Evolutionary conservation across 1,140 invertebrate species (phyloP).

Genomic region (Leptonema lineaticorne): DNA sequence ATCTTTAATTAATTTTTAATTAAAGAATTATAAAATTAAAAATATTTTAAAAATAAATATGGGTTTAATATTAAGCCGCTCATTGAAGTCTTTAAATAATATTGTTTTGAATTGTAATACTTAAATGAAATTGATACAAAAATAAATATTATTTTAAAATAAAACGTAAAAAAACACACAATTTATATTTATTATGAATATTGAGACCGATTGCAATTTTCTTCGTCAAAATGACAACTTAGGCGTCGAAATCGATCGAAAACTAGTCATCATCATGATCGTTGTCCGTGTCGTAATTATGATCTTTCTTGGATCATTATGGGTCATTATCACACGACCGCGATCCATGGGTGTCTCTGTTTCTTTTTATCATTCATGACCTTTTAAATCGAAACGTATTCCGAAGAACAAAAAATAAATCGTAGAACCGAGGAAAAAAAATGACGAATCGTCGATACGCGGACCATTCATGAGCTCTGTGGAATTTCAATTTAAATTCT

Average conservation of each 20-base stretch:
- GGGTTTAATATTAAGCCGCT: too few species aligned
- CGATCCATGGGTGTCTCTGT: slow-evolving; percentile 7
- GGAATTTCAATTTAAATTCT: neutral
- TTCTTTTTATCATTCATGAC: neutral
- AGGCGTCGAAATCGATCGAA: neutral
- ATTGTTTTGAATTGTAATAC: too few species aligned
- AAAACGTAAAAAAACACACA: too few species aligned
- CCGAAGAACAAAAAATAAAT: neutral
- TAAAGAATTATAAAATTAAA: too few species aligned
- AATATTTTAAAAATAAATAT: too few species aligned
- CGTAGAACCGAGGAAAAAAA: neutral
- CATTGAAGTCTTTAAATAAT: too few species aligned
- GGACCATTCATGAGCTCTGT: neutral
- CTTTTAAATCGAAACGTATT: neutral
- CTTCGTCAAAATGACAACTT: neutral
- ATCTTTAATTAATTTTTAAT: too few species aligned
- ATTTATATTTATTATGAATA: too few species aligned
- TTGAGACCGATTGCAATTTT: neutral
- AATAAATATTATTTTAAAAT: too few species aligned
- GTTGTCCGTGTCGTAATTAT: slow-evolving; percentile 10
- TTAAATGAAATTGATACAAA: too few species aligned
- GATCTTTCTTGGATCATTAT: slow-evolving; percentile 10
- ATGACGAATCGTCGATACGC: neutral
- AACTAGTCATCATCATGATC: neutral
- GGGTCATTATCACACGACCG: slow-evolving; percentile 6